A percentile compares a stretch with the other conserved stretches of the same genome.
These are phyloP conservation scores for Papilio xuthus DNA, from an alignment of 1,140 invertebrate genomes.

Conservation along the genomic window DNA sequence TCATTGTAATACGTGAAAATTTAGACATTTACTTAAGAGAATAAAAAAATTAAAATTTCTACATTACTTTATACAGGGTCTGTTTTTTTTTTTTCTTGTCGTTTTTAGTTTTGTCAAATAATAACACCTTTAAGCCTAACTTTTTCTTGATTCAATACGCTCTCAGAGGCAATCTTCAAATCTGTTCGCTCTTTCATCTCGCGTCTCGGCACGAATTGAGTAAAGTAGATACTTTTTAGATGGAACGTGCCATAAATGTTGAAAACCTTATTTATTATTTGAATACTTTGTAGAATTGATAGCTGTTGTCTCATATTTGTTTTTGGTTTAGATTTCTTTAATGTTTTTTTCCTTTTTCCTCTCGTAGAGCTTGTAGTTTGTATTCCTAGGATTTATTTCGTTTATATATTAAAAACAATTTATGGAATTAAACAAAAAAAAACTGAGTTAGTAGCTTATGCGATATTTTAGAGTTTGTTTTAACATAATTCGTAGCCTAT, in stretches of 20 bases:
- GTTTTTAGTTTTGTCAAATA: not conserved
- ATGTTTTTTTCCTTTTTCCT: too few relatives aligned
- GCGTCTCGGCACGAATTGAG: conserved; percentile 18
- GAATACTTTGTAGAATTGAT: not conserved
- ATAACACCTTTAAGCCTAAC: not conserved
- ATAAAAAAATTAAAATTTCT: too few relatives aligned
- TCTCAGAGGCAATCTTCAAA: conserved; percentile 19
- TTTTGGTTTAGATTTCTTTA: not conserved
- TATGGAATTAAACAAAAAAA: too few relatives aligned
- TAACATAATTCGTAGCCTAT: too few relatives aligned
- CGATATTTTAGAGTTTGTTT: too few relatives aligned
- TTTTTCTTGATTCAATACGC: not conserved
- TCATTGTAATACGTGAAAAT: too few relatives aligned
- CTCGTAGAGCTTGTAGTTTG: not conserved
- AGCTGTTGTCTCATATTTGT: conserved; percentile 1
- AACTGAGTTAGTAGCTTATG: too few relatives aligned
- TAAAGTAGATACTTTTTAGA: conserved; percentile 22
- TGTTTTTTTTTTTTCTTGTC: not conserved
- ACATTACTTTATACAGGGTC: too few relatives aligned
- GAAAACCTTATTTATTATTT: conserved; percentile 9
- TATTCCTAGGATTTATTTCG: too few relatives aligned
- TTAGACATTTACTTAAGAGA: too few relatives aligned
- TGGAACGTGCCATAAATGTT: conserved; percentile 26
- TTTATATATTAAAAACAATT: too few relatives aligned
- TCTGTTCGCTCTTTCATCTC: conserved; percentile 23